phyloP scores from a whole-genome alignment of 23 tunicate genomes.

The Trididemnum miniatum region DNA sequence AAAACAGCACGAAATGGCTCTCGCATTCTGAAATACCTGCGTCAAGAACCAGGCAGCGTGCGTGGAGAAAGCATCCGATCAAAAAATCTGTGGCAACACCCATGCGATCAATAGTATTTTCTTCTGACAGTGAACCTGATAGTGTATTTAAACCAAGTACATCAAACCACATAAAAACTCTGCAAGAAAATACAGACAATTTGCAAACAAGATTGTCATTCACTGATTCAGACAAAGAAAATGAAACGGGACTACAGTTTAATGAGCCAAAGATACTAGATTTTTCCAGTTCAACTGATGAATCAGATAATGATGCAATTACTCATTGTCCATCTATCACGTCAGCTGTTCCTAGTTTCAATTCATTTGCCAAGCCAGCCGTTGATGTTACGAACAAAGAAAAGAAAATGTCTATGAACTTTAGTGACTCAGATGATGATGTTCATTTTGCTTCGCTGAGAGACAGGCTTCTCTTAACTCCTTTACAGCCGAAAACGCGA shows the following conservation, averaged over 20 bases:
- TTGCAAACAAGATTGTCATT: neutral
- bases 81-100: constrained; percentile 40
- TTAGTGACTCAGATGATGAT: neutral
- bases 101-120: constrained; percentile 10
- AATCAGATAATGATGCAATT: neutral
- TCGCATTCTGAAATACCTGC: neutral
- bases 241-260: neutral
- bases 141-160: constrained; percentile 18
- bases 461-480: neutral
- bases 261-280: neutral
- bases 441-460: neutral
- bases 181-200: neutral
- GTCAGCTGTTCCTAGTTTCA: neutral
- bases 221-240: constrained; percentile 22
- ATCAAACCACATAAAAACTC: neutral
- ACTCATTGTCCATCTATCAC: neutral
- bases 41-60: neutral
- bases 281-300: neutral
- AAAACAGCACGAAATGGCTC: neutral
- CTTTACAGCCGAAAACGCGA: neutral
- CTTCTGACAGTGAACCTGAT: constrained; percentile 53
- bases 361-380: neutral
- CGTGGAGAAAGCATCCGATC: neutral
- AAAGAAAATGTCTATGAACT: neutral
- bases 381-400: neutral